Base-by-base conservation (phyloP, 2,797 vertebrate genomes). In the Pangasius sanitwongsei region DNA sequence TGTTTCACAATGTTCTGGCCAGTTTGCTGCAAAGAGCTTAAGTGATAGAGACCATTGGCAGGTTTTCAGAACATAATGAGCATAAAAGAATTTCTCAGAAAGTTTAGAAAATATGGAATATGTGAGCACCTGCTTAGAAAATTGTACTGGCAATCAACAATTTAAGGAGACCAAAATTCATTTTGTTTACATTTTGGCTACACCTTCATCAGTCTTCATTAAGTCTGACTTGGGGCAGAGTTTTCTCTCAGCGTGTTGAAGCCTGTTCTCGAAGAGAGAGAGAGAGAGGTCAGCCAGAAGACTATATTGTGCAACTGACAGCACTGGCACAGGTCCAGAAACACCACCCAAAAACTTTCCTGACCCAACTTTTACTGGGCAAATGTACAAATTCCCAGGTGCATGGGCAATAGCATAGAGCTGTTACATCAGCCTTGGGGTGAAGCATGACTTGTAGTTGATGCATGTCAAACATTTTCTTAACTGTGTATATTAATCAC, bases 261-360 rank as follows among this genome's bases (percentile, higher is more conserved):
- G 86, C 86, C 13, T 85, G 86, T 74, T n/a, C 25, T 78, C 37
- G 13, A 5, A 31, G 53, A 63, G 50, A 59, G 87, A 34, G 65
- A 63, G 13, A 13, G 81, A 78, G 63, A 61, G 82, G 86, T 90
- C 89, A 89, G 81, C 89, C 86, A 90, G n/a, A 50, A 87, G 72
- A 72, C 89, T 80, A 37, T 63, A 81, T 87, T 87, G 86, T 80
- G 82, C 74, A 90, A 87, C 74, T 53, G 69, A 78, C 9, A 78
- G 70, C 37, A 16, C 8, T 87, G 86, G 63, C 86, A 48, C 7
- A n/a, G 31, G 59, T 87, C 70, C 86, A 84, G 74, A 80, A 78
- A 70, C 48, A 13, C 61, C 61, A 85, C 72, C 37, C 82, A 80
- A 82, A 55, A 86, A 34, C 31, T 15, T 44, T 81, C 34, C 41